Evolutionary conservation across 2,888 invertebrate species (phyloP), one percentile per base, ranked within the genome.

Genomic region (Alsophila aescularia): DNA sequence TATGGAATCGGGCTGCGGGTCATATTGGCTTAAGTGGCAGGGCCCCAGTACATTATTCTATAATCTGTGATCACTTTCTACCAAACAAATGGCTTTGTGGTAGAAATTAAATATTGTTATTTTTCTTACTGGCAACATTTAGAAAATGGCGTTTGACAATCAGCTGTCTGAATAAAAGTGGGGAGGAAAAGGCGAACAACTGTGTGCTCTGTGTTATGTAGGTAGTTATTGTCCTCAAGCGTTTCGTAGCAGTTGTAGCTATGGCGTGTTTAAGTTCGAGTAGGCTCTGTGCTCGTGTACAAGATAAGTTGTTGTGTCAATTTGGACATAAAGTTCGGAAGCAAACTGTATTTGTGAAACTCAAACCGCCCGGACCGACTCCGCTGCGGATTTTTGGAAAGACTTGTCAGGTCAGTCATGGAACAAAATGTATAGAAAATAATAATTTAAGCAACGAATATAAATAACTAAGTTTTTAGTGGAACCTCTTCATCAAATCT

Each of bases 181-280:
- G 90, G 90, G 89, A 87, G 89, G 82, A 89, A 87, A 88, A 88
- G 85, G 82, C 79, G 80, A 85, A 79, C 76, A 81, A 72, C 80
- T 80, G 78, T 84, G 79, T 79, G 81, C 75, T 82, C 75, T 74
- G 76, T 81, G 70, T 78, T 83, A 81, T 83, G 87, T 83, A n/a
- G n/a, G 90, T 88, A 91, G 91, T 91, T 85, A 85, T 90, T 87
- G 87, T 92, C 82, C 83, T 87, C 86, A 83, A 91, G 89, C 90
- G 88, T 87, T 89, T 93, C 93, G 94, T 93, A 94, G 93, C 93
- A 93, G 94, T 95, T 93, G 93, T 93, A 93, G 93, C 94, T 93
- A 96, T 96, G 95, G 95, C 95, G 94, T 95, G 95, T 94, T 93
- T 95, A 93, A 94, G 95, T 93, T 94, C 95, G 92, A 94, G 95